Evolutionary conservation across 2,113 vertebrate genomes (phyloP).

Genomic region (Malurus alboscapulatus): DNA sequence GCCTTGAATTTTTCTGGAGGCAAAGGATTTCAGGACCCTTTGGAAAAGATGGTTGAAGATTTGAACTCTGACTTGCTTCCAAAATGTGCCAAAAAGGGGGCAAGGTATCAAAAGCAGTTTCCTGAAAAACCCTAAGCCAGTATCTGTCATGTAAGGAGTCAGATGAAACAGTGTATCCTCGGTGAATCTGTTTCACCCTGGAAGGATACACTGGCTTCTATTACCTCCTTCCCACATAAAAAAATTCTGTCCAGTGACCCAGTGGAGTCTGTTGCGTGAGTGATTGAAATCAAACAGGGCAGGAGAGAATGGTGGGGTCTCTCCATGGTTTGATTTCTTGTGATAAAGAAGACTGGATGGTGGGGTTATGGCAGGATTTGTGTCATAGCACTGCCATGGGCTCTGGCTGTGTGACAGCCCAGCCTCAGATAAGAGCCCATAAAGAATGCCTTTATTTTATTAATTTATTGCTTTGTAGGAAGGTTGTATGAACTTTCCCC

Average conservation of each 20-base stretch:
- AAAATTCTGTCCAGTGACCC: constrained; percentile 68
- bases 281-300: constrained; percentile 78
- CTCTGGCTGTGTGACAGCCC: not conserved
- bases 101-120: not conserved
- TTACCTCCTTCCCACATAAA: constrained; percentile 52
- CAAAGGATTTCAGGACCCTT: not conserved
- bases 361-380: not conserved
- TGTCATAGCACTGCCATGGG: not conserved
- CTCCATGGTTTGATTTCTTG: not conserved
- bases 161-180: not conserved
- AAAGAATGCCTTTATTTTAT: not conserved
- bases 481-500: not conserved
- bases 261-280: constrained; percentile 82
- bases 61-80: not conserved
- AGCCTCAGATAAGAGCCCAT: not conserved
- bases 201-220: not conserved
- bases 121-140: not conserved
- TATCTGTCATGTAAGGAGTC: not conserved
- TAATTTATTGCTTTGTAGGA: not conserved
- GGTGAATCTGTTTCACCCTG: not conserved
- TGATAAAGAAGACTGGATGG: not conserved
- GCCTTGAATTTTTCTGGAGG: not conserved
- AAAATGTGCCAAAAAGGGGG: not conserved
- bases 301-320: constrained; percentile 60
- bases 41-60: not conserved